Conservation (phyloP, 2,888 invertebrate genomes). For the Dicyrtoma fusca region DNA sequence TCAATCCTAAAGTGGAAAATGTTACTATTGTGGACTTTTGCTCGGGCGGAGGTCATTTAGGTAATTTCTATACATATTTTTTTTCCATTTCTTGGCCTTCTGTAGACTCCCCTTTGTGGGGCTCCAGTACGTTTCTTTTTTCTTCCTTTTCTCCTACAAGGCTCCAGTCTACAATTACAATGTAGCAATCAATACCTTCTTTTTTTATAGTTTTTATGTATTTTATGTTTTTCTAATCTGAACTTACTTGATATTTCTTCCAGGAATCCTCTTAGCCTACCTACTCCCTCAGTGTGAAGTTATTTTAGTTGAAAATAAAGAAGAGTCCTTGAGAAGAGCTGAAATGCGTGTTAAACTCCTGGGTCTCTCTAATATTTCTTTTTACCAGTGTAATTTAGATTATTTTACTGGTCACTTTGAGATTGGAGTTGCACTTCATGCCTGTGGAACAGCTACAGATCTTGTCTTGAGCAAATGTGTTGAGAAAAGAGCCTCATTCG, state of each 20-base stretch:
- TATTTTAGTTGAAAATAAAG: conserved; percentile 88
- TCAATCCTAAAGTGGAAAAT: conserved; percentile 20
- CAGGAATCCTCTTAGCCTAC: conserved; percentile 79
- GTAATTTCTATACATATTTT: conserved; percentile 6
- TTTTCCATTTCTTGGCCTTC: too few relatives aligned
- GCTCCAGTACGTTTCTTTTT: too few relatives aligned
- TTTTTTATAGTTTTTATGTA: not conserved
- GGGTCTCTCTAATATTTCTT: conserved; percentile 72
- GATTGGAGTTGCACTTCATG: conserved; percentile 86
- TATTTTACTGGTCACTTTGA: conserved; percentile 78
- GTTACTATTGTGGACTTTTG: conserved; percentile 90
- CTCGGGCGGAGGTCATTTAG: conserved; percentile 87
- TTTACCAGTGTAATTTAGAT: conserved; percentile 87
- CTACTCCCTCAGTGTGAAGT: conserved; percentile 77
- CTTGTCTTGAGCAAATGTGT: conserved; percentile 85
- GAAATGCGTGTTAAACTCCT: conserved; percentile 70
- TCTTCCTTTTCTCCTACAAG: not conserved
- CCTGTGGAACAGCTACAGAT: conserved; percentile 93
- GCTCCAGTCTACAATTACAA: too few relatives aligned
- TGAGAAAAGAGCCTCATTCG: conserved; percentile 74
- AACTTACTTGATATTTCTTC: not conserved
- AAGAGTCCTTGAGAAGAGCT: conserved; percentile 78
- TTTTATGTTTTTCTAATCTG: too few relatives aligned
- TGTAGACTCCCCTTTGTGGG: too few relatives aligned
- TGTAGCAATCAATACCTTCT: too few relatives aligned